Evolutionary conservation across 1,140 invertebrate genomes (phyloP).

Genomic region (Palaemon carinicauda): DNA sequence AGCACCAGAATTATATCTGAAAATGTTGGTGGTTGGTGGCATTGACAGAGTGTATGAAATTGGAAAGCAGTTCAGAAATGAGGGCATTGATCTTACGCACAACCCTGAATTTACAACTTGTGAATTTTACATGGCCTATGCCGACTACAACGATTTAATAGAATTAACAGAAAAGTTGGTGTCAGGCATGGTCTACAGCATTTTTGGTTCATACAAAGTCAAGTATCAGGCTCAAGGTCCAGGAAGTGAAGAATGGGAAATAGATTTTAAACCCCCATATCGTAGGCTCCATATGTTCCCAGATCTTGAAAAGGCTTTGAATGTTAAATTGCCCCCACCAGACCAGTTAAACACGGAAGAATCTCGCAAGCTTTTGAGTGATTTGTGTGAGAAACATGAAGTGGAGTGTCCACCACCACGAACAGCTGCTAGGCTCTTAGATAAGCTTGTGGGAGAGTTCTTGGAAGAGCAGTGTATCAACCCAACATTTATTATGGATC

Average conservation of each 20-base stretch:
- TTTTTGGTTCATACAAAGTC: slow-evolving; percentile 77
- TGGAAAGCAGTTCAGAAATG: slow-evolving; percentile 96
- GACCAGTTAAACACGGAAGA: slow-evolving; percentile 66
- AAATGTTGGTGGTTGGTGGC: slow-evolving; percentile 97
- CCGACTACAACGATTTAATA: slow-evolving; percentile 97
- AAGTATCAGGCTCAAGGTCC: slow-evolving; percentile 93
- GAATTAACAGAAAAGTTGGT: slow-evolving; percentile 90
- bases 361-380: slow-evolving; percentile 59
- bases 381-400: slow-evolving; percentile 85
- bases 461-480: slow-evolving; percentile 95
- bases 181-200: slow-evolving; percentile 80
- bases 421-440: slow-evolving; percentile 90
- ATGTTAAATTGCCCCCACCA: slow-evolving; percentile 81
- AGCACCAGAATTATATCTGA: slow-evolving; percentile 97
- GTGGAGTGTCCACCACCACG: slow-evolving; percentile 92
- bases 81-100: slow-evolving; percentile 98
- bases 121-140: slow-evolving; percentile 99
- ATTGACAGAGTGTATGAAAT: slow-evolving; percentile 98
- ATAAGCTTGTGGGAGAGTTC: slow-evolving; percentile 96
- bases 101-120: slow-evolving; percentile 99
- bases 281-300: slow-evolving; percentile 91
- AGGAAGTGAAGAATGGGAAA: slow-evolving; percentile 79
- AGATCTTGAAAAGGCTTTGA: slow-evolving; percentile 79
- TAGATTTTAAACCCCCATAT: slow-evolving; percentile 99
- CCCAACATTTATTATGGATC: slow-evolving; percentile 96